phyloP scores from a whole-genome alignment of 2,797 vertebrate genomes.

The Decapterus maruadsi region DNA sequence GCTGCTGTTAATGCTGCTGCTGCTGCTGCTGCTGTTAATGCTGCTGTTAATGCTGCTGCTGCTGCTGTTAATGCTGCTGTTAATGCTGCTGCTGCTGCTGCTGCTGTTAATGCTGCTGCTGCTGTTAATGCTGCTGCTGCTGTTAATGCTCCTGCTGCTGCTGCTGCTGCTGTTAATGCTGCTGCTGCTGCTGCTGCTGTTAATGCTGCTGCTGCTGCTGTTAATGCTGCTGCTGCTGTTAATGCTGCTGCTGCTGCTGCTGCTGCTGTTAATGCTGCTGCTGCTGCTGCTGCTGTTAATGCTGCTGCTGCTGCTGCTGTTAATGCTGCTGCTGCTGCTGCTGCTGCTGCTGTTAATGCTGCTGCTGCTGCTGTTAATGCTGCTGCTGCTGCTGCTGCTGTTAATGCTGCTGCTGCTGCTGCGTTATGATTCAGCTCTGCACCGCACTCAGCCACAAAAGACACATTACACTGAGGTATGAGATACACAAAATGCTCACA shows the following conservation, averaged over 20 bases:
- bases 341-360: no score
- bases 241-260: not conserved
- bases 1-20: no score
- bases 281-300: not conserved
- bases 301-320: conserved; percentile 8
- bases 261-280: conserved; percentile 20
- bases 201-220: conserved; percentile 8
- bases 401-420: no score
- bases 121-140: not conserved
- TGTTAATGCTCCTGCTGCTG: conserved; percentile 20
- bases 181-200: conserved; percentile 8
- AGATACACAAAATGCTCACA: conserved; percentile 34
- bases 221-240: no score
- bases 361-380: conserved; percentile 19
- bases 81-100: conserved; percentile 8
- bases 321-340: conserved; percentile 8
- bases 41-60: not conserved
- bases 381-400: not conserved
- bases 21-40: conserved; percentile 19
- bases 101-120: no score
- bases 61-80: not conserved
- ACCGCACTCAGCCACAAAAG: conserved; percentile 23
- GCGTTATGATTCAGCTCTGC: conserved; percentile 20
- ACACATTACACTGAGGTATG: conserved; percentile 40
- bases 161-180: no score